A percentile compares a stretch with the other conserved stretches of the same genome.
These are phyloP conservation scores for Pocillopora grandis DNA, from an alignment of 92 coral and sea anemone genomes.

Conservation along the genomic window DNA sequence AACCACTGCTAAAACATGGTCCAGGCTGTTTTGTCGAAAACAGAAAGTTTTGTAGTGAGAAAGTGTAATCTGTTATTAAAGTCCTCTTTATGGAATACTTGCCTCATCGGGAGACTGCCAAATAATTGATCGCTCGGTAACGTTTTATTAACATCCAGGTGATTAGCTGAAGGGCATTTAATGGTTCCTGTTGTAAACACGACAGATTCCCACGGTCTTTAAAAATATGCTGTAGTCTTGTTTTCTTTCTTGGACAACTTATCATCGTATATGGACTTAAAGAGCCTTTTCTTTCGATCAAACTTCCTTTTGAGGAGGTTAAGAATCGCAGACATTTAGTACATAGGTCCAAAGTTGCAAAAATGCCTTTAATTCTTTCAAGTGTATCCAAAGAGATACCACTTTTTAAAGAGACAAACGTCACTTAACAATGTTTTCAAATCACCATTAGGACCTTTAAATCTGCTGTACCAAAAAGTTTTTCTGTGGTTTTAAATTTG, in stretches of 20 bases:
- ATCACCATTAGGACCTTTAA: background rate
- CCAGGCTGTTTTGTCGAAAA: too few species aligned
- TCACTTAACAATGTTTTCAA: constrained; percentile 7
- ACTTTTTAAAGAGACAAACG: constrained; percentile 19
- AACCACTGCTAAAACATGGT: too few species aligned
- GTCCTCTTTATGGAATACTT: background rate
- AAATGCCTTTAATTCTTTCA: constrained; percentile 2
- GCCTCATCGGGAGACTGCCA: background rate
- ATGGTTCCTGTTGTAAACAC: constrained; percentile 21
- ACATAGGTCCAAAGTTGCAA: constrained; percentile 6
- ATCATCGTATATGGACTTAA: background rate
- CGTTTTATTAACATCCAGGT: constrained; percentile 1
- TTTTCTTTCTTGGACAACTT: background rate
- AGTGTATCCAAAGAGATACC: constrained; percentile 27
- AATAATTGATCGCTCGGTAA: background rate
- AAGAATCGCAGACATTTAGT: background rate
- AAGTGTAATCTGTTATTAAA: background rate
- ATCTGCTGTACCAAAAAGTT: background rate
- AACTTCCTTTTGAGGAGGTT: background rate
- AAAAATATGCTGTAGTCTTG: background rate
- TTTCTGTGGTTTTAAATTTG: background rate
- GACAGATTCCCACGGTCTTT: constrained; percentile 14
- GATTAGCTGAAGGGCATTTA: constrained; percentile 24
- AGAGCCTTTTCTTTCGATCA: too few species aligned
- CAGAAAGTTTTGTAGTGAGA: background rate